Evolutionary conservation across 2,797 vertebrate species (phyloP), one percentile per base, ranked within the genome.

Genomic region (Picus viridis): DNA sequence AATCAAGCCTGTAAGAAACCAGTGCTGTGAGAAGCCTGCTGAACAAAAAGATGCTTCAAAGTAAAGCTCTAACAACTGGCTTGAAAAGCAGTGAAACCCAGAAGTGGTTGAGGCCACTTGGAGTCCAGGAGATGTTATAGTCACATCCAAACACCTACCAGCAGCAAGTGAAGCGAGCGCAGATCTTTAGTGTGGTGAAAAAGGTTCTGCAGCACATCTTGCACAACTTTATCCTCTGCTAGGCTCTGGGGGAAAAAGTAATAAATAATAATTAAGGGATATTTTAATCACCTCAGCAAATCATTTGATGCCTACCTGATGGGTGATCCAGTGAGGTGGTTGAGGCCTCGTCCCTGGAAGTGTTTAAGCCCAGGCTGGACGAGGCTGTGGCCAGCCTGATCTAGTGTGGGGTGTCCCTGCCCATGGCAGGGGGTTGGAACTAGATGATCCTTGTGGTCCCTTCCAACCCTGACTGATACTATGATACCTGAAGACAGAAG

Each of bases 161-260:
- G 93, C 4, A 99, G 95, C 91, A 91, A 81, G 23, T 99, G 98
- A 88, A 99, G 96, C 0, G 98, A 99, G 30, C 98, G 98, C 64
- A 99, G 97, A 70, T 99, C 99, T 96, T 98, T 99, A 93, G 97
- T 98, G 94, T 97, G 93, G 91, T 98, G 98, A 77, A 98, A 99
- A 69, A 99, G 98, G 74, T 97, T 98, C 93, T 95, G 97, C 63
- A 99, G 92, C 84, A 98, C 88, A 0, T 98, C 98, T 92, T 96
- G 96, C 15, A 98, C 98, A 0, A 95, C 94, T 90, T 97, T 98
- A 75, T 99, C 98, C 89, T 98, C 98, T 68, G 98, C 97, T 26
- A 99, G 97, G 77, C 62, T 92, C 99, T 99, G 59, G 39, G 39
- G 39, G 12, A 39, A 49, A 57, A 65, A 32, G 59, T 59, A 6